Conservation (phyloP, 2,113 vertebrate genomes). For the Ammodramus savannarum region DNA sequence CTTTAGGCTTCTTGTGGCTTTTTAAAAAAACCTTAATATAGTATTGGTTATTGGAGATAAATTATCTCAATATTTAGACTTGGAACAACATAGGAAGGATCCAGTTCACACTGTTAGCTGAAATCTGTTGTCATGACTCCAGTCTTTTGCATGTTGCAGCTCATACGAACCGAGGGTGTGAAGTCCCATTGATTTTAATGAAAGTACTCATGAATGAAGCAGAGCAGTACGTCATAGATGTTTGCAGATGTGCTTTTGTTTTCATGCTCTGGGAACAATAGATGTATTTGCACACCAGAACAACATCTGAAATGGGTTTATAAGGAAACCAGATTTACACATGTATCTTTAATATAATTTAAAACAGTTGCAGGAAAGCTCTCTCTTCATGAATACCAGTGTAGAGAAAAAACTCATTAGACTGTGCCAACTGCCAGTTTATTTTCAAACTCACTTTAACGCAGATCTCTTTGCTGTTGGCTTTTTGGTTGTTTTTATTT, state of each 20-base stretch:
- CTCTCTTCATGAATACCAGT: background rate
- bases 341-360: background rate
- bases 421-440: background rate
- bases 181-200: slow-evolving; percentile 18
- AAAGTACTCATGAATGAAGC: slow-evolving; percentile 29
- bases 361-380: background rate
- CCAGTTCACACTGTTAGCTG: background rate
- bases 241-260: slow-evolving; percentile 30
- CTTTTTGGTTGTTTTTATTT: background rate
- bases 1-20: background rate
- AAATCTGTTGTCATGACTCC: background rate
- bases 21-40: background rate
- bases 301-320: background rate
- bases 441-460: background rate
- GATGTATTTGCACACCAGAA: background rate
- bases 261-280: background rate
- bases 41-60: background rate
- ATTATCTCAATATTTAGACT: background rate
- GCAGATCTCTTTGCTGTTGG: background rate
- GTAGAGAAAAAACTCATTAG: background rate
- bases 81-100: background rate
- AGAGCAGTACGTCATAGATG: background rate
- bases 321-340: background rate
- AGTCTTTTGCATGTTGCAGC: background rate
- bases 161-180: background rate